Conservation (phyloP, 2,113 vertebrate species). For the Sclerurus mexicanus region DNA sequence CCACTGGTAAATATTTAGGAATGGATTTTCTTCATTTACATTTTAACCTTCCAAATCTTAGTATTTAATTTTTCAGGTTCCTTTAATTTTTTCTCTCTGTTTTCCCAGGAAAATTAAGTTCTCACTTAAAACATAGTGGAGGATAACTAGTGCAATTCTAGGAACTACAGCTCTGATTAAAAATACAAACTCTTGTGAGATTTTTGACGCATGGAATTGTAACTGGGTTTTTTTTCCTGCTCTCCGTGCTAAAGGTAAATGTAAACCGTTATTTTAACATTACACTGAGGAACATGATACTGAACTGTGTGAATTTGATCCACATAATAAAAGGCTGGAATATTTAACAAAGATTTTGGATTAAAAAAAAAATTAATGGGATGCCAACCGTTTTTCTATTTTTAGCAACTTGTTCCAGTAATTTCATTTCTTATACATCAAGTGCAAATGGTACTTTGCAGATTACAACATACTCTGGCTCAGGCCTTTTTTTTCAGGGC, state of each 20-base stretch:
- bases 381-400: not conserved
- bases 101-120: not conserved
- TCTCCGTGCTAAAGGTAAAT: not conserved
- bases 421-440: not conserved
- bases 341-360: not conserved
- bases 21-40: not conserved
- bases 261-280: not conserved
- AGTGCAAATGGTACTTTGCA: not conserved
- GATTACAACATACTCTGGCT: not conserved
- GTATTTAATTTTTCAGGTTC: not conserved
- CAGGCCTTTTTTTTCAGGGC: not conserved
- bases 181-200: not conserved
- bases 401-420: not conserved
- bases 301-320: not conserved
- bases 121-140: not conserved
- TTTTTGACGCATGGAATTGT: not conserved
- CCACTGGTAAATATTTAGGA: not conserved
- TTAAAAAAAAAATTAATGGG: not conserved
- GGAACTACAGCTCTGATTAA: not conserved
- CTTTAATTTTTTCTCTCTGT: not conserved
- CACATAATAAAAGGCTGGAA: not conserved
- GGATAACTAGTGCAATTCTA: not conserved
- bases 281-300: not conserved
- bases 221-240: not conserved
- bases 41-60: not conserved